Base-by-base conservation (phyloP, 2,888 invertebrate species). In the Papilio demoleus region DNA sequence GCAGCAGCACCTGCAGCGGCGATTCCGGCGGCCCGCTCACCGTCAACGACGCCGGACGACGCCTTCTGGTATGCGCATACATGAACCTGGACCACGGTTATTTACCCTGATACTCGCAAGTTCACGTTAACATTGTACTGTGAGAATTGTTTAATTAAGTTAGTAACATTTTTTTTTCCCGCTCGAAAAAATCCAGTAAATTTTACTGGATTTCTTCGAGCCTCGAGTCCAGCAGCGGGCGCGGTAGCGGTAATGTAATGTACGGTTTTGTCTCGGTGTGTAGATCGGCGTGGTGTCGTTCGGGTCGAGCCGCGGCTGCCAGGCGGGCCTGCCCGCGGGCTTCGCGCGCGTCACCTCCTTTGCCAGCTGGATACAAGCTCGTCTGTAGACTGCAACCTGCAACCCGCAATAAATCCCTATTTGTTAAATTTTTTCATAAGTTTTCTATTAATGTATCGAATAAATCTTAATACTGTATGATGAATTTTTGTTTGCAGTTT, bases 1-100 rank as follows among this genome's bases (percentile, higher is more conserved):
- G 75, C 40, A 82, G 84, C 34, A 78, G 86, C 77, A 82, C 90
- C 76, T 85, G 91, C 85, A 79, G 86, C 78, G 84, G 87, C 0
- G 88, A 88, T 81, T 86, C 86, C 62, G 86, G 86, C 63, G 82
- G 88, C 40, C 84, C 87, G 17, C 79, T 86, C 67, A 71, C 76
- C 62, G 42, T 82, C 71, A 73, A 74, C 71, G 76, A 76, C 73
- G 81, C 79, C 72, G 78, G 76, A 65, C 71, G 76, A 63, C 47
- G 63, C n/a, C 11, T 40, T 4, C n/a, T 45, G 22, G 38, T 17
- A 62, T 27, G n/a, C 27, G 1, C 14, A 42, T 24, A 40, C 14
- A 27, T 19, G 4, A 9, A 17, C 27, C 6, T 4, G 6, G 17
- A 6, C 6, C n/a, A 5, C n/a, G 6, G 6, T 1, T 17, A n/a